Base-by-base conservation (phyloP, 2,797 vertebrate genomes). In the Myotis planiceps region DNA sequence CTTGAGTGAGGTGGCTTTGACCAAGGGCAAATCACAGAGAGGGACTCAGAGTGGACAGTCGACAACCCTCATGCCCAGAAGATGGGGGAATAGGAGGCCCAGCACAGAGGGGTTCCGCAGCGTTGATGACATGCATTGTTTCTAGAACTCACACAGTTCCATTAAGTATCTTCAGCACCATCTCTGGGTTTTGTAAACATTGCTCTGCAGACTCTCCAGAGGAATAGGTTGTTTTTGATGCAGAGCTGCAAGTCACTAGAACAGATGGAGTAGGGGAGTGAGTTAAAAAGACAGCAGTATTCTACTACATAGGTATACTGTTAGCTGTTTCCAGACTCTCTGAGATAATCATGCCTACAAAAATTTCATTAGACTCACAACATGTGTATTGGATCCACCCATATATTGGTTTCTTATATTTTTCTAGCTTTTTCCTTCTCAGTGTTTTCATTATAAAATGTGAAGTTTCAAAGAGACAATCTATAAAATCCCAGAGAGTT, bases 401-500 rank as follows among this genome's bases (percentile, higher is more conserved):
- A 88, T 10, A 65, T 86, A 74, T 79, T 65, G 29, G 37, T 29
- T 92, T 49, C 45, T 92, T 85, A 65, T 79, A 75, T 88, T 90
- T 97, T 94, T 93, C 69, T 94, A 72, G 69, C 32, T 83, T 85
- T 96, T 76, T 90, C 68, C 34, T 88, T 95, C 88, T 96, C 32
- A 49, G 18, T 90, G 90, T 93, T 92, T 96, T 71, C 13, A 87
- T 82, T 93, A 94, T 95, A 80, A 96, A 92, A 93, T 93, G 58
- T 39, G 37, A 75, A 69, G 39, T 88, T 96, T 96, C 74, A 84
- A 85, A 92, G 60, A 94, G 85, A 95, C 74, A 74, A 97, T 96
- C 93, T 96, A 86, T 95, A 97, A 96, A 97, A 97, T 97, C 95
- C 89, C 81, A 95, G 94, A 93, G 76, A 94, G 74, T 95, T 97